Evolutionary conservation across 92 coral and sea anemone species (phyloP).

Genomic region (Metridium senile): DNA sequence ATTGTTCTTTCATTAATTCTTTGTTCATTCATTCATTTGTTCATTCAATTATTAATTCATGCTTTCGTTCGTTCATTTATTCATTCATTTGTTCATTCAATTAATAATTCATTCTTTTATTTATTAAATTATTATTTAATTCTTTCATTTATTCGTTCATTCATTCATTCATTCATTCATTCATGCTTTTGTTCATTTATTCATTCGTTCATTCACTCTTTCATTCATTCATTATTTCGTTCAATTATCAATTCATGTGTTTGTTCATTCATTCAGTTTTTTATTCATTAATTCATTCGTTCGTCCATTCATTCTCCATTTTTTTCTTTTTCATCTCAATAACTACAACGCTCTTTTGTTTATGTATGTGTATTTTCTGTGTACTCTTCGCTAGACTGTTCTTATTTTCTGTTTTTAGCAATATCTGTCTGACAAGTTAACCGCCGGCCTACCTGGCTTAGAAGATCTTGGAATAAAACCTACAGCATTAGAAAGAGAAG

Average conservation of each 20-base stretch:
- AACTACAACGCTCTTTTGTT: too few species aligned
- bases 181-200: not conserved
- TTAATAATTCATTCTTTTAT: too few species aligned
- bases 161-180: not conserved
- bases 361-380: not conserved
- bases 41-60: too few species aligned
- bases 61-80: too few species aligned
- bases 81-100: too few species aligned
- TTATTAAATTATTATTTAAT: too few species aligned
- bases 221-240: not conserved
- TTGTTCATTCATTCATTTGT: too few species aligned
- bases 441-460: conserved; percentile 85
- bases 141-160: not conserved
- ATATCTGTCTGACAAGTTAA: conserved; percentile 74
- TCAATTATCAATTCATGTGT: too few species aligned
- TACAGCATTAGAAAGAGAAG: conserved; percentile 83
- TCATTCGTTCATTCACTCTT: not conserved
- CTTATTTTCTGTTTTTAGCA: conserved; percentile 62
- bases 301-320: too few species aligned
- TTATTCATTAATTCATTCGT: not conserved
- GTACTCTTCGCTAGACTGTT: not conserved
- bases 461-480: conserved; percentile 89
- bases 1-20: too few species aligned
- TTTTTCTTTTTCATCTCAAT: too few species aligned
- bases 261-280: not conserved